Evolutionary conservation across 2,888 invertebrate genomes (phyloP).

Genomic region (Drosophila subquinaria): DNA sequence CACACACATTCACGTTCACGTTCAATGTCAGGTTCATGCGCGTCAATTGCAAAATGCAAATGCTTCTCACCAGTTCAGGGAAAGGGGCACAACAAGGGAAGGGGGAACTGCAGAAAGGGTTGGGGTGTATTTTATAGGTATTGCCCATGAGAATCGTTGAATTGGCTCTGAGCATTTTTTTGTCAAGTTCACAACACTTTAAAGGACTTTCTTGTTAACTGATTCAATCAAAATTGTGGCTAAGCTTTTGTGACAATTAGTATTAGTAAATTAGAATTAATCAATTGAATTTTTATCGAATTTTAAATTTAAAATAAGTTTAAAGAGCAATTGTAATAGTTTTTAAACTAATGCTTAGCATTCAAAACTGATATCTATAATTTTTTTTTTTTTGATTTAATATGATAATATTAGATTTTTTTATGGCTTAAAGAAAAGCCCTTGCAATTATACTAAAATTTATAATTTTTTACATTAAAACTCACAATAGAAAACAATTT

Average conservation of each 20-base stretch:
- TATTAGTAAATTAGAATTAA: not conserved
- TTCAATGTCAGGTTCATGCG: constrained; percentile 80
- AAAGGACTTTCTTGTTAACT: not conserved
- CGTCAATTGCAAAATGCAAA: constrained; percentile 60
- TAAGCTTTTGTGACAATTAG: not conserved
- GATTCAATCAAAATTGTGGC: not conserved
- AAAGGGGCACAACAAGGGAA: not conserved
- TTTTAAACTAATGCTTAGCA: too few relatives aligned
- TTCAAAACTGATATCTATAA: too few relatives aligned
- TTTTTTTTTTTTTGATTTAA: not conserved
- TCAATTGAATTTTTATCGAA: not conserved
- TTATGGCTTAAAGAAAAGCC: too few relatives aligned
- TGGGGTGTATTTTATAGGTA: not conserved
- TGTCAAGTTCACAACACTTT: not conserved
- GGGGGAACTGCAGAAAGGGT: not conserved
- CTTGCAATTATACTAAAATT: too few relatives aligned
- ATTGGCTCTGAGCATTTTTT: not conserved
- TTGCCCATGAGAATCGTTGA: not conserved
- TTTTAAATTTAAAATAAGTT: too few relatives aligned
- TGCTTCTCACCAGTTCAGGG: constrained; percentile 7
- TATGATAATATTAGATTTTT: not conserved
- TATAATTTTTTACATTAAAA: too few relatives aligned
- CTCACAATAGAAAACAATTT: too few relatives aligned
- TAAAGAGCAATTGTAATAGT: too few relatives aligned
- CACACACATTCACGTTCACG: constrained; percentile 69